Conservation (phyloP, 2,797 vertebrate species). For the Anisognathus igniventris region DNA sequence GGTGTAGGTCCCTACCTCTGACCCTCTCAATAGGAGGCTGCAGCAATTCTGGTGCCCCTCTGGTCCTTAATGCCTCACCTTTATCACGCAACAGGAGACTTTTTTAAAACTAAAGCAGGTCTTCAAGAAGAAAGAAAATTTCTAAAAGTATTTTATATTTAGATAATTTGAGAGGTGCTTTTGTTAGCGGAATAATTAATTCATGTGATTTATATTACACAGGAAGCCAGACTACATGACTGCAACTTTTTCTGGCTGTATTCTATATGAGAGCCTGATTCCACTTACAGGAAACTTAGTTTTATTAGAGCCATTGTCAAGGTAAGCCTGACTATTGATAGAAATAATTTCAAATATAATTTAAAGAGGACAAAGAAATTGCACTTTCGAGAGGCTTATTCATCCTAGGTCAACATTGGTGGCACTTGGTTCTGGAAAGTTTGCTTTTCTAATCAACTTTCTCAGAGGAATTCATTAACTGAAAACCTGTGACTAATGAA, state of each 20-base stretch:
- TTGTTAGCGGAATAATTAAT: neutral
- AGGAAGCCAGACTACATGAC: neutral
- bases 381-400: neutral
- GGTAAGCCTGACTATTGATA: neutral
- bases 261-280: neutral
- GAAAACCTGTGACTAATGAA: constrained; percentile 76
- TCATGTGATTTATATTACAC: neutral
- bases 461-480: constrained; percentile 80
- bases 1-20: neutral
- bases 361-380: neutral
- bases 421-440: constrained; percentile 35
- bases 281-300: neutral
- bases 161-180: neutral
- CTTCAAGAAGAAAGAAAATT: neutral
- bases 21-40: neutral
- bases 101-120: neutral
- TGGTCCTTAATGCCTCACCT: neutral
- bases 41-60: neutral
- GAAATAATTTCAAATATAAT: neutral
- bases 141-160: neutral
- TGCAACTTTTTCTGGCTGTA: neutral
- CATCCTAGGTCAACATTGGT: neutral
- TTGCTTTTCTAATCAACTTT: constrained; percentile 73
- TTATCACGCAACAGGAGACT: neutral
- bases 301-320: neutral